Conservation (phyloP, 2,113 vertebrate genomes). For the Catagonus wagneri region DNA sequence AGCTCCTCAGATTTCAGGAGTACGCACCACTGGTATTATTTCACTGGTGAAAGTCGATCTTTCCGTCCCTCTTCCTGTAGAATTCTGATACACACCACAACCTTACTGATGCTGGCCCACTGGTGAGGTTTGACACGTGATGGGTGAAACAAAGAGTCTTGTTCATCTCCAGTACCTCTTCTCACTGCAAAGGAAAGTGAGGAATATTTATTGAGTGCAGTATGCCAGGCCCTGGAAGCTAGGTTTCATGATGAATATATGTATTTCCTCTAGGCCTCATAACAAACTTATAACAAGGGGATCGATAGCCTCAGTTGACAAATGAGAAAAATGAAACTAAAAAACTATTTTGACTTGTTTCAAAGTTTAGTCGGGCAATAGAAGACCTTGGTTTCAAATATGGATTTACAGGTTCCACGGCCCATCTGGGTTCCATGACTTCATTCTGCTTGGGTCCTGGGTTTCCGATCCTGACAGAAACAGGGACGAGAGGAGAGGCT, state of each 20-base stretch:
- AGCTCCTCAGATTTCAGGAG: not conserved
- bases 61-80: not conserved
- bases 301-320: constrained; percentile 9
- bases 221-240: not conserved
- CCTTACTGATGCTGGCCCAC: not conserved
- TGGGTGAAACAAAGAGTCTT: not conserved
- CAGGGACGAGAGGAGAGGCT: not conserved
- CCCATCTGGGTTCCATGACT: not conserved
- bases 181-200: not conserved
- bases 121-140: not conserved
- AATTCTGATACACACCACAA: not conserved
- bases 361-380: not conserved
- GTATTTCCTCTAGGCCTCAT: not conserved
- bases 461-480: not conserved
- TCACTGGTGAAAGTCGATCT: not conserved
- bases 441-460: not conserved
- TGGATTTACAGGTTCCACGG: not conserved
- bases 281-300: not conserved
- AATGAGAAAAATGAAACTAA: not conserved
- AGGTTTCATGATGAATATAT: not conserved
- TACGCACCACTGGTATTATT: not conserved
- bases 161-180: not conserved
- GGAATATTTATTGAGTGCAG: not conserved
- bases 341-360: not conserved
- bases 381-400: not conserved